Base-by-base conservation (phyloP, 2,888 invertebrate genomes). In the Andricus quercusramuli region DNA sequence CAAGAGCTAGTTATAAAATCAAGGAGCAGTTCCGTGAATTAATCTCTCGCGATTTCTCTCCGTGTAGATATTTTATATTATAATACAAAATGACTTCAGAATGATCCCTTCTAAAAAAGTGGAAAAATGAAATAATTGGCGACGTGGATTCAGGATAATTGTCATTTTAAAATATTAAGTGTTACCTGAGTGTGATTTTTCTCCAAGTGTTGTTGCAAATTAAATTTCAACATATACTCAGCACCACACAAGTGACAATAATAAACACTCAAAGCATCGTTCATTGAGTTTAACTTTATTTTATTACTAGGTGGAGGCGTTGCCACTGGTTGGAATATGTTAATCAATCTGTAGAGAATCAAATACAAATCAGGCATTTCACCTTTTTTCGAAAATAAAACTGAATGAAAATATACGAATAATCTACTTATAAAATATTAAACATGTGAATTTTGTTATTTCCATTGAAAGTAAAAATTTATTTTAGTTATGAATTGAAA, bases 211-310 rank as follows among this genome's bases (percentile, higher is more conserved):
- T 92, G 93, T 91, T 94, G 94, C 85, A 96, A 92, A 92, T 96
- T 96, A 79, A 95, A 95, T 91, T 95, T 96, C 80, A 95, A 94
- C 70, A 95, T 94, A 90, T 95, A 95, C 89, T 96, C 95, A 80
- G 94, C 94, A 22, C 96, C 96, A 91, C 96, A 96, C 85, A 96
- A 89, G 85, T 94, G 94, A 81, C 94, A 94, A 85, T 94, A 94
- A 85, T 94, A 94, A 51, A 94, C 94, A 56, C 93, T 93, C 68
- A 93, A 91, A 0, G 93, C 93, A 86, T 95, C 94, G 22, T 93
- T 93, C 83, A 93, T 93, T 74, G 94, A 94, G 86, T 94, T 94
- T 25, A 94, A 90, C 87, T 93, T 93, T 64, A 94, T 94, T 87
- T 94, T 94, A 83, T 94, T 94, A 66, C 94, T 94, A 8, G 94